Conservation (phyloP, 2,113 vertebrate genomes). For the Ifrita kowaldi region DNA sequence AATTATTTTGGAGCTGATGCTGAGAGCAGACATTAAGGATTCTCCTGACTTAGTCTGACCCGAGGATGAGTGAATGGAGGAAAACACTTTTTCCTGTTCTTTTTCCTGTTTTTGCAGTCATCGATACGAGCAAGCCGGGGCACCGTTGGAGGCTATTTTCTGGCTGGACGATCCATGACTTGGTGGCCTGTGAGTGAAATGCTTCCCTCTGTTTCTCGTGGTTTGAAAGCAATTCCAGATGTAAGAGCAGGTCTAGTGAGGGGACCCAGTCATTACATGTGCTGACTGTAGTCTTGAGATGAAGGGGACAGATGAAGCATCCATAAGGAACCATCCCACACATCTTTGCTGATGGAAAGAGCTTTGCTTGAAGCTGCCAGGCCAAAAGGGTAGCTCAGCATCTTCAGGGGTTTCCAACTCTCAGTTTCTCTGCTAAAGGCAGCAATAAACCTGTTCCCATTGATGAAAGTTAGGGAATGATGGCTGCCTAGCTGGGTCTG, state of each 20-base stretch:
- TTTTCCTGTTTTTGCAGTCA: conserved; percentile 71
- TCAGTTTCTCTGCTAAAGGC: neutral
- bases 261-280: too few species aligned
- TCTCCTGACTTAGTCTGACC: neutral
- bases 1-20: neutral
- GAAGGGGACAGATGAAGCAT: neutral
- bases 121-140: conserved; percentile 80
- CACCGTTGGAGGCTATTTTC: conserved; percentile 89
- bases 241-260: neutral
- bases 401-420: neutral
- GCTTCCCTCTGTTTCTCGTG: neutral
- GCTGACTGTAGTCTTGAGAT: neutral
- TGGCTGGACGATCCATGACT: conserved; percentile 90
- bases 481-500: neutral
- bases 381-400: neutral
- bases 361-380: rapidly evolving
- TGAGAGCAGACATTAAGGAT: neutral
- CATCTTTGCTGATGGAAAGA: neutral
- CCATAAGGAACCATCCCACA: neutral
- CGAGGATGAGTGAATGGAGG: neutral
- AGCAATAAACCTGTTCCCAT: neutral
- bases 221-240: neutral
- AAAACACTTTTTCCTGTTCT: neutral
- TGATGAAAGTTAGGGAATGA: neutral
- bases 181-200: conserved; percentile 91